Evolutionary conservation across 2,113 vertebrate genomes (phyloP).

Genomic region (Caracal caracal): DNA sequence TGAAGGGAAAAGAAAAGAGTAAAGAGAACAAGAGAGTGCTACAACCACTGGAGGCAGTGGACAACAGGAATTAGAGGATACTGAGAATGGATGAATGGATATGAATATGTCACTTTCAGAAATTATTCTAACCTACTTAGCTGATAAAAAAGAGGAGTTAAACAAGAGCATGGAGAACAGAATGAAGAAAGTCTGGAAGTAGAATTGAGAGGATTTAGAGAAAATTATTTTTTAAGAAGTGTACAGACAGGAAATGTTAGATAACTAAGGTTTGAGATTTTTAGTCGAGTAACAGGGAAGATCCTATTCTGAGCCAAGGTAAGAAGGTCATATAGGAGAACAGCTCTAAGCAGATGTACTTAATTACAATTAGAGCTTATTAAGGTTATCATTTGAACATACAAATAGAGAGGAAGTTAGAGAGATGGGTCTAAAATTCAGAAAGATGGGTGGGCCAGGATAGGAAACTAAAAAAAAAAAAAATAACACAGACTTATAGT

Average conservation of each 20-base stretch:
- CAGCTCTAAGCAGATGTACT: neutral
- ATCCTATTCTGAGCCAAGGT: neutral
- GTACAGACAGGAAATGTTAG: neutral
- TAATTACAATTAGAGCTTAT: neutral
- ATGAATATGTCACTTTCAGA: neutral
- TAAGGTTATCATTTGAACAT: neutral
- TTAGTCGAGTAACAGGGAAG: neutral
- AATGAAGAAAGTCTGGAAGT: neutral
- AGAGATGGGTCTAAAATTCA: neutral
- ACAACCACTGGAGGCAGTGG: neutral
- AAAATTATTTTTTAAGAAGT: neutral
- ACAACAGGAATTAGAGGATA: neutral
- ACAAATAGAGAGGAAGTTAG: neutral
- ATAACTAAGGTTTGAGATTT: neutral
- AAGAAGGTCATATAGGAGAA: neutral
- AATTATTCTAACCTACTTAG: neutral
- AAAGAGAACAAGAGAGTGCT: neutral
- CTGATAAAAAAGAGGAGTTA: neutral
- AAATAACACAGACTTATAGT: neutral
- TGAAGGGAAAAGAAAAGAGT: neutral
- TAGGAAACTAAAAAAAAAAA: neutral
- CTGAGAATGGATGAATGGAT: neutral
- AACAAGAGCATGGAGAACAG: neutral
- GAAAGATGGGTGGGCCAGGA: neutral
- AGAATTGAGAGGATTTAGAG: neutral